Evolutionary conservation across 2,113 vertebrate genomes (phyloP), one percentile per base, ranked within the genome.

Genomic region (Colinus virginianus): DNA sequence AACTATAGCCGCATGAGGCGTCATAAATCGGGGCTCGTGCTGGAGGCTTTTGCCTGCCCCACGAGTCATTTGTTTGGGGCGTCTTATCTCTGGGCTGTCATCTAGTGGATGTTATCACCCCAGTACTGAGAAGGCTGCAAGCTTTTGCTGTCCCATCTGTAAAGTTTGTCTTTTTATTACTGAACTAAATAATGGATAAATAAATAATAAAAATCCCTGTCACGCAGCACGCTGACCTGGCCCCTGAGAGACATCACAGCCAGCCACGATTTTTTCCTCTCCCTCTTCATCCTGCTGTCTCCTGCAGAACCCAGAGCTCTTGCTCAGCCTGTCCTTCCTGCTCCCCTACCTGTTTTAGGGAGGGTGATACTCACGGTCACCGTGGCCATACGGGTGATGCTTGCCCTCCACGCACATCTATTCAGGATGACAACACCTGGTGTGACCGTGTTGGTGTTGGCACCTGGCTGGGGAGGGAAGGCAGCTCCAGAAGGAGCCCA

Each of bases 1-100:
- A 99, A 26, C 97, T 98, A 0, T 99, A 97, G 97, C 40, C 42
- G 45, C 38, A 13, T 30, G 14, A 15, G 1, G 46, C 48, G n/a
- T 46, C 1, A 0, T 34, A 43, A 61, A 20, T 53, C 45, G 38
- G 4, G 8, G 36, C 61, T 90, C 1, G 0, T 14, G 58, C 78
- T 79, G 82, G 79, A 81, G 92, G 83, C 5, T 66, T 69, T 67
- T 36, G 61, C 66, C 32, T 45, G 53, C 63, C 38, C 30, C 30
- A 10, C 58, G 48, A 67, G 68, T 5, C 45, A 1, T 32, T 67
- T 4, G 38, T 67, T 18, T 17, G 63, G 86, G 58, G 21, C 56
- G 43, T 42, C 74, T 84, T 61, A 19, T 79, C 34, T 78, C 69
- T 42, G 76, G 36, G 13, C 36, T 42, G 1, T 43, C 32, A 0